Percentiles rank a stretch among this genome's conserved stretches.
Conservation (phyloP, 1,140 invertebrate species). For the Anagrus nilaparvatae region DNA sequence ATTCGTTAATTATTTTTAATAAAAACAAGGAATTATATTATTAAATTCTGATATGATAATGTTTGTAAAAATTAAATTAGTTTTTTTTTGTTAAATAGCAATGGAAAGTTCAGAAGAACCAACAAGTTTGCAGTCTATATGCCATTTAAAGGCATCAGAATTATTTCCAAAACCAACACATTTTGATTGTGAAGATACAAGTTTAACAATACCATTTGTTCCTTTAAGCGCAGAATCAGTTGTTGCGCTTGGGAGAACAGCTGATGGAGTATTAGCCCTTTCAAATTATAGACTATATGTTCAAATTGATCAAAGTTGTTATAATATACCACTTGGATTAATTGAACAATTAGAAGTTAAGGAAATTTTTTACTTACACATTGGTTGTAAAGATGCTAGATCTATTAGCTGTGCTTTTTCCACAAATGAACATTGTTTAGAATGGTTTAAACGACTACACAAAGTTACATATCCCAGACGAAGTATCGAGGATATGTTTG, state of each 20-base stretch:
- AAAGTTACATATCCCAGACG: conserved; percentile 58
- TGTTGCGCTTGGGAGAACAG: conserved; percentile 46
- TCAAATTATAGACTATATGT: conserved; percentile 82
- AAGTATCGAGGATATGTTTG: conserved; percentile 75
- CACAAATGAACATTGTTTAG: conserved; percentile 73
- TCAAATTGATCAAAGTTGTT: conserved; percentile 48
- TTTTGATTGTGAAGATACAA: conserved; percentile 37
- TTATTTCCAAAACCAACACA: conserved; percentile 40
- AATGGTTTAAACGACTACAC: conserved; percentile 70
- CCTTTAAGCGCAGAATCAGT: conserved; percentile 47
- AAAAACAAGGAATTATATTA: too few species aligned
- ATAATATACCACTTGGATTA: conserved; percentile 75
- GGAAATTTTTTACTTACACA: conserved; percentile 68
- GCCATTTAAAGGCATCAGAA: conserved; percentile 42
- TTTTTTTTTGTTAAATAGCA: conserved; percentile 15
- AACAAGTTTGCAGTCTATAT: conserved; percentile 43
- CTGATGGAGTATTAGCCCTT: conserved; percentile 69
- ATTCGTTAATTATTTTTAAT: too few species aligned
- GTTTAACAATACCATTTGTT: conserved; percentile 42
- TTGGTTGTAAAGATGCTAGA: conserved; percentile 75
- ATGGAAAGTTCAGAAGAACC: conserved; percentile 43
- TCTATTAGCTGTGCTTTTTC: conserved; percentile 76
- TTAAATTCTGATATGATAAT: too few species aligned
- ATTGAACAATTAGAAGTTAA: conserved; percentile 73
- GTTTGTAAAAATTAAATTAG: too few species aligned